Evolutionary conservation across 1,140 invertebrate genomes (phyloP).

Genomic region (Psilanteris sp.): DNA sequence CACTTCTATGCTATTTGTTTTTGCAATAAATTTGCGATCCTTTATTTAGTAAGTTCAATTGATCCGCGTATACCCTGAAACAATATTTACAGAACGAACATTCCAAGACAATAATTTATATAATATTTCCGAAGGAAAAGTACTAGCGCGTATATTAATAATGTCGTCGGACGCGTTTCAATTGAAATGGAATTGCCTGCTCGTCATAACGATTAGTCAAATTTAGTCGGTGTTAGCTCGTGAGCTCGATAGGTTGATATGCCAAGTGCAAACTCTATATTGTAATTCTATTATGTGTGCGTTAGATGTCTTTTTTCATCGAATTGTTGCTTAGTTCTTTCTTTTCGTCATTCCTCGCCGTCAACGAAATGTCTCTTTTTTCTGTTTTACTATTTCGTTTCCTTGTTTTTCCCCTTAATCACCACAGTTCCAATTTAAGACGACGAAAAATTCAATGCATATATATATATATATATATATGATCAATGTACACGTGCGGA

Average conservation of each 20-base stretch:
- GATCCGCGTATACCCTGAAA: too few relatives aligned
- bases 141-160: too few relatives aligned
- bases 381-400: not conserved
- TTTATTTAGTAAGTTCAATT: too few relatives aligned
- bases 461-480: too few relatives aligned
- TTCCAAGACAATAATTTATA: too few relatives aligned
- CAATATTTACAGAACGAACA: too few relatives aligned
- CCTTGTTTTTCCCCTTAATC: conserved; percentile 13
- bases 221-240: conserved; percentile 71
- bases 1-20: too few relatives aligned
- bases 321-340: conserved; percentile 73
- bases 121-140: too few relatives aligned
- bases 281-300: conserved; percentile 65
- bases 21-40: too few relatives aligned
- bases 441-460: conserved; percentile 4
- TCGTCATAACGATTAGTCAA: conserved; percentile 43
- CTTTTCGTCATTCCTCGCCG: conserved; percentile 62
- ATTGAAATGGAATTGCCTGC: conserved; percentile 24
- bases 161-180: too few relatives aligned
- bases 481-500: conserved; percentile 40
- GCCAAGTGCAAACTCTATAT: conserved; percentile 68
- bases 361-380: conserved; percentile 36
- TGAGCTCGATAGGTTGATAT: conserved; percentile 71
- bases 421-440: conserved; percentile 1
- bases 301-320: conserved; percentile 73